Evolutionary conservation across 2,113 vertebrate species (phyloP).

Genomic region (Pachycephala philippinensis): DNA sequence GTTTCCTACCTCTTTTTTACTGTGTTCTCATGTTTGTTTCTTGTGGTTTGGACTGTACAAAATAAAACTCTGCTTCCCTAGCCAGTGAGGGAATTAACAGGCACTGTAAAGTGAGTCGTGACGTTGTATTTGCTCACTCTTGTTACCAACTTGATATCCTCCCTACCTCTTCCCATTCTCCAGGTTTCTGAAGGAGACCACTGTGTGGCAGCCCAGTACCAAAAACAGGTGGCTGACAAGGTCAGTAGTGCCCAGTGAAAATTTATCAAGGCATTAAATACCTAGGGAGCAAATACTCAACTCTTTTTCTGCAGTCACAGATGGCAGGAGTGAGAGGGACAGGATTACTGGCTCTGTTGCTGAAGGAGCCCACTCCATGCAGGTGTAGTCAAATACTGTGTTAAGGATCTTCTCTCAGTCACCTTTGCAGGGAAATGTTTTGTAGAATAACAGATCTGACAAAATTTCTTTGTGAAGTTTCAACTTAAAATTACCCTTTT

Average conservation of each 20-base stretch:
- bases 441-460: background rate
- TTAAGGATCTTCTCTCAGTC: background rate
- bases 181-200: slow-evolving; percentile 7
- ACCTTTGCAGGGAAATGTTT: background rate
- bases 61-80: background rate
- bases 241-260: background rate
- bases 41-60: background rate
- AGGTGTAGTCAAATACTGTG: background rate
- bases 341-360: background rate
- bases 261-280: background rate
- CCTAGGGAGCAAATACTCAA: background rate
- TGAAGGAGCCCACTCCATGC: background rate
- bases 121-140: background rate
- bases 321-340: background rate
- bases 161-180: background rate
- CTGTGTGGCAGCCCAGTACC: slow-evolving; percentile 24
- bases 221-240: background rate
- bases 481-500: background rate
- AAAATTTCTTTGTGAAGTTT: background rate
- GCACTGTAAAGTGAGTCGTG: background rate
- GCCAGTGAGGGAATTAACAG: background rate
- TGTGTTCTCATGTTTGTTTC: background rate
- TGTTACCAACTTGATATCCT: background rate
- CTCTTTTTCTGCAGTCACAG: background rate
- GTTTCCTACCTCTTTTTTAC: background rate